Evolutionary conservation across 2,888 invertebrate species (phyloP).

Genomic region (Leucozona laternaria): DNA sequence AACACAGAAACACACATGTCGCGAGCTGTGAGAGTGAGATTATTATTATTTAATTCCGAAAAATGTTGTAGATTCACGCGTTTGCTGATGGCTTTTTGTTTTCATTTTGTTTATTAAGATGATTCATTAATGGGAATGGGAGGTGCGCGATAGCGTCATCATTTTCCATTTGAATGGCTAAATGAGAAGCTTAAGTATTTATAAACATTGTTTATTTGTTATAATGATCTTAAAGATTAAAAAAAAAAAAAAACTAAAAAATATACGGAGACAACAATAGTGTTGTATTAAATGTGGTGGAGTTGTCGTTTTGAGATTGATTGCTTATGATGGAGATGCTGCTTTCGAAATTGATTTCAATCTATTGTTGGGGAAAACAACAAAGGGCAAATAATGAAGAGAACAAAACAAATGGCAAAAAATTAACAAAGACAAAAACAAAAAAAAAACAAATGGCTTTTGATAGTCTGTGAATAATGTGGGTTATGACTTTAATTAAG

Average conservation of each 20-base stretch:
- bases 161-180: slow-evolving; percentile 28
- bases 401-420: not conserved
- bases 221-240: slow-evolving; percentile 11
- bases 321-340: not conserved
- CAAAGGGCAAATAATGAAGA: not conserved
- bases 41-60: slow-evolving; percentile 72
- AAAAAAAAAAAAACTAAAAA: not conserved
- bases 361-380: not conserved
- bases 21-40: slow-evolving; percentile 21
- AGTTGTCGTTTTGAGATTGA: not conserved
- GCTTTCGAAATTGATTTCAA: slow-evolving; percentile 1
- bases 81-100: slow-evolving; percentile 20
- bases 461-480: not conserved
- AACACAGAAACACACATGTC: slow-evolving; percentile 5
- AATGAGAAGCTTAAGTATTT: slow-evolving; percentile 32
- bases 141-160: slow-evolving; percentile 50
- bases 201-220: slow-evolving; percentile 12
- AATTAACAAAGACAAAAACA: not conserved
- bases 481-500: not conserved
- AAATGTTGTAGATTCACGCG: slow-evolving; percentile 68
- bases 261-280: not conserved
- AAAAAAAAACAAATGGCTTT: not conserved
- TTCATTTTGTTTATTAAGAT: slow-evolving; percentile 28
- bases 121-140: slow-evolving; percentile 58
- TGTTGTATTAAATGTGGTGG: not conserved